These are phyloP conservation scores for Lordiphosa andalusiaca DNA, from an alignment of 2,888 invertebrate genomes.

Conservation along the genomic window DNA sequence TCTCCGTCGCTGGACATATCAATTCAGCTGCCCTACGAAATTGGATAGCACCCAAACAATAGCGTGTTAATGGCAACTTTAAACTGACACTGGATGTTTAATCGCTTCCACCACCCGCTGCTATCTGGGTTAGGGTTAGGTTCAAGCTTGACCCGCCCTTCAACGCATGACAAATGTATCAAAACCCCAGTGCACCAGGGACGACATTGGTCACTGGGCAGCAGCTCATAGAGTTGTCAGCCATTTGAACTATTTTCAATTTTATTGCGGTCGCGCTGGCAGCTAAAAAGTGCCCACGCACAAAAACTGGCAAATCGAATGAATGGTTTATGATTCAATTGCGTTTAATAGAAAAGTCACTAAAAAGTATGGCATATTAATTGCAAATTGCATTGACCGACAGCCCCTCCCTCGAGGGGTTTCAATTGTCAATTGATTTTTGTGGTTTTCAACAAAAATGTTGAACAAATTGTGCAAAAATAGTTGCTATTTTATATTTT, in stretches of 20 bases:
- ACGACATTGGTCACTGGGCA: slow-evolving; percentile 15
- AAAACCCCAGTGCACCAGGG: slow-evolving; percentile 24
- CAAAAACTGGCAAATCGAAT: neutral
- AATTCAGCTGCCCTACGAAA: slow-evolving; percentile 63
- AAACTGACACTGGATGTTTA: slow-evolving; percentile 71
- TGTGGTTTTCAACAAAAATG: slow-evolving; percentile 75
- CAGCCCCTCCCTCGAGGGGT: slow-evolving; percentile 26
- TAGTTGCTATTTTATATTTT: slow-evolving; percentile 3
- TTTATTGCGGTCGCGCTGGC: slow-evolving; percentile 24
- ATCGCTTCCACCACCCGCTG: slow-evolving; percentile 68
- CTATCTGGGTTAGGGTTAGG: slow-evolving; percentile 50
- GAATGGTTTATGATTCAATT: slow-evolving; percentile 64
- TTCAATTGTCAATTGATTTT: slow-evolving; percentile 77
- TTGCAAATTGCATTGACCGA: slow-evolving; percentile 29
- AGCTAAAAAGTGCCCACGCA: slow-evolving; percentile 27
- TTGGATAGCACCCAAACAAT: slow-evolving; percentile 65
- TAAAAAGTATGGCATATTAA: slow-evolving; percentile 52
- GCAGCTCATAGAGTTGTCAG: slow-evolving; percentile 61
- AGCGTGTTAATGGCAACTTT: slow-evolving; percentile 74
- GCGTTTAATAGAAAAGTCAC: slow-evolving; percentile 56
- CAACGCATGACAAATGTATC: slow-evolving; percentile 54
- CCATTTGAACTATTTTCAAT: slow-evolving; percentile 18
- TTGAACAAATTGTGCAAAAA: slow-evolving; percentile 60
- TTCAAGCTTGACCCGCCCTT: slow-evolving; percentile 24
- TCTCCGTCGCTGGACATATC: slow-evolving; percentile 40